Evolutionary conservation across 2,797 vertebrate species (phyloP).

Genomic region (Erpetoichthys calabaricus): DNA sequence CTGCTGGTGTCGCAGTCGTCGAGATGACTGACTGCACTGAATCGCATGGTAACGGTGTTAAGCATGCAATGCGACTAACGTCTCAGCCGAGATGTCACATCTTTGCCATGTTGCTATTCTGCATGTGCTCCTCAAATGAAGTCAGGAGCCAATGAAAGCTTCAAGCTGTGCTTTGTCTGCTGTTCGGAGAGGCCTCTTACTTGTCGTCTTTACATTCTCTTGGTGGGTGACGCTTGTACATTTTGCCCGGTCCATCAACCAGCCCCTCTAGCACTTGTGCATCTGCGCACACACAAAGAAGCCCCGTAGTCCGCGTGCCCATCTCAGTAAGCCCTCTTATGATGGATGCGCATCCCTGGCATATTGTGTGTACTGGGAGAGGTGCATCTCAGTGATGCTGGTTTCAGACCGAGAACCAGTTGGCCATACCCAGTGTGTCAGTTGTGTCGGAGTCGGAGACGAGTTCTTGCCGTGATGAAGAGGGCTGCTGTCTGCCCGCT

Average conservation of each 20-base stretch:
- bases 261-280: too few species aligned
- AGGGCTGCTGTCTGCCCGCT: slow-evolving; percentile 8
- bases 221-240: slow-evolving; percentile 42
- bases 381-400: slow-evolving; percentile 30
- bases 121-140: slow-evolving; percentile 21
- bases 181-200: slow-evolving; percentile 29
- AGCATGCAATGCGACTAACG: slow-evolving; percentile 66
- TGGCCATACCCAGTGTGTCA: slow-evolving; percentile 3
- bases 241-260: slow-evolving; percentile 6
- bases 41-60: slow-evolving; percentile 56
- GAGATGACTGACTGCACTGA: not conserved
- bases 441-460: not conserved
- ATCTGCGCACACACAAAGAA: too few species aligned
- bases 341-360: too few species aligned
- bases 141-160: slow-evolving; percentile 37
- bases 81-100: slow-evolving; percentile 81
- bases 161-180: slow-evolving; percentile 63
- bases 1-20: too few species aligned
- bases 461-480: slow-evolving; percentile 13
- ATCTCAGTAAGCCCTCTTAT: too few species aligned
- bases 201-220: slow-evolving; percentile 36
- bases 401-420: slow-evolving; percentile 13
- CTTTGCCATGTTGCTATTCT: slow-evolving; percentile 63
- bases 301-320: too few species aligned
- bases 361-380: slow-evolving; percentile 13